Evolutionary conservation across 2,113 vertebrate species (phyloP).

Genomic region (Charina bottae): DNA sequence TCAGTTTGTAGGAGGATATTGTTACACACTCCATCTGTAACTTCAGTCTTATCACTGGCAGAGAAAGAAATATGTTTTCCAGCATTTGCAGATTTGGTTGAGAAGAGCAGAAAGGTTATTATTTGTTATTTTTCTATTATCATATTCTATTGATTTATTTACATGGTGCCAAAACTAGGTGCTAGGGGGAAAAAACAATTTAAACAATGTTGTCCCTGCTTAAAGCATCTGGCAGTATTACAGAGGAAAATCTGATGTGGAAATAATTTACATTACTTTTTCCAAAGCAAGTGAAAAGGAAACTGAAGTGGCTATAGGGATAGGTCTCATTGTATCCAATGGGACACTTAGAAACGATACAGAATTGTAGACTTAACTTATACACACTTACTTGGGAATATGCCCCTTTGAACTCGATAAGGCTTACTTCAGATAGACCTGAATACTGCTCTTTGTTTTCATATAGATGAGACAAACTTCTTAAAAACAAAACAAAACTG

Average conservation of each 20-base stretch:
- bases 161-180: background rate
- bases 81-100: background rate
- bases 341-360: background rate
- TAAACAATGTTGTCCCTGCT: background rate
- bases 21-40: constrained; percentile 49
- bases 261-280: background rate
- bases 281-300: background rate
- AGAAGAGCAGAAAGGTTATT: background rate
- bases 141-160: background rate
- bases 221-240: background rate
- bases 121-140: background rate
- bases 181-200: background rate
- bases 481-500: background rate
- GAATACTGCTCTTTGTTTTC: background rate
- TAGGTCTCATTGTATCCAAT: background rate
- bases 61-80: background rate
- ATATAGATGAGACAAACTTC: background rate
- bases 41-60: constrained; percentile 52
- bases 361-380: background rate
- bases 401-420: background rate
- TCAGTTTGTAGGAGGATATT: constrained; percentile 23
- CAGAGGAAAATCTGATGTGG: background rate
- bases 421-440: background rate
- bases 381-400: background rate
- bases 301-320: background rate